Conservation (phyloP, 1,140 invertebrate species). For the Leguminivora glycinivorella region DNA sequence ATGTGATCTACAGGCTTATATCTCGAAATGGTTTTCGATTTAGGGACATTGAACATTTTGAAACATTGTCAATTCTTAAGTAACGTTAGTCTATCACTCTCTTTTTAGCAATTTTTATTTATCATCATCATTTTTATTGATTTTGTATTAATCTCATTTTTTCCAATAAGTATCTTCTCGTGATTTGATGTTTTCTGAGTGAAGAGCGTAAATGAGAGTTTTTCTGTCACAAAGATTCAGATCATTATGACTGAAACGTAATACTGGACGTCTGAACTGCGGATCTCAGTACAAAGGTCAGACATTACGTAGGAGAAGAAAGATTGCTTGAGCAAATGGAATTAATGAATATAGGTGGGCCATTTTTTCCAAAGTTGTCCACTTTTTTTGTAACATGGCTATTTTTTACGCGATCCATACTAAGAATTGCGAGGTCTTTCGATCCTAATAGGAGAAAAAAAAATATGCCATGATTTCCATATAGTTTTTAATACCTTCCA, state of each 20-base stretch:
- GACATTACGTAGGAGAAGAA: conserved; percentile 1
- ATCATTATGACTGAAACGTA: conserved; percentile 15
- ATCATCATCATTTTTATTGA: neutral
- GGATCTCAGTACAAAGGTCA: conserved; percentile 16
- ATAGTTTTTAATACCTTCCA: too few relatives aligned
- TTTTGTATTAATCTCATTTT: neutral
- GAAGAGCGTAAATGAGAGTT: neutral
- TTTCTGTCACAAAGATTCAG: conserved; percentile 12
- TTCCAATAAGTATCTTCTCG: neutral
- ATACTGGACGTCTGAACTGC: conserved; percentile 16
- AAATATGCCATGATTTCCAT: too few relatives aligned
- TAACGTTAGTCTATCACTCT: neutral
- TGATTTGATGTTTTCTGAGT: neutral
- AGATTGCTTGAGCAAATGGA: neutral
- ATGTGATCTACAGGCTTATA: too few relatives aligned
- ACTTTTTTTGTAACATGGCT: too few relatives aligned
- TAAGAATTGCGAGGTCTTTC: too few relatives aligned
- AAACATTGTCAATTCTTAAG: too few relatives aligned
- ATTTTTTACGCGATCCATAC: too few relatives aligned
- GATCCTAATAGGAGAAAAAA: too few relatives aligned
- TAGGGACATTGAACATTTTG: too few relatives aligned
- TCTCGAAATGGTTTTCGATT: too few relatives aligned
- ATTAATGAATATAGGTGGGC: neutral
- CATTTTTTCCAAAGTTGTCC: too few relatives aligned
- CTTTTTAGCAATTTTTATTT: neutral